Conservation (phyloP, 2,888 invertebrate species). For the Himalopsyche kuldschensis region DNA sequence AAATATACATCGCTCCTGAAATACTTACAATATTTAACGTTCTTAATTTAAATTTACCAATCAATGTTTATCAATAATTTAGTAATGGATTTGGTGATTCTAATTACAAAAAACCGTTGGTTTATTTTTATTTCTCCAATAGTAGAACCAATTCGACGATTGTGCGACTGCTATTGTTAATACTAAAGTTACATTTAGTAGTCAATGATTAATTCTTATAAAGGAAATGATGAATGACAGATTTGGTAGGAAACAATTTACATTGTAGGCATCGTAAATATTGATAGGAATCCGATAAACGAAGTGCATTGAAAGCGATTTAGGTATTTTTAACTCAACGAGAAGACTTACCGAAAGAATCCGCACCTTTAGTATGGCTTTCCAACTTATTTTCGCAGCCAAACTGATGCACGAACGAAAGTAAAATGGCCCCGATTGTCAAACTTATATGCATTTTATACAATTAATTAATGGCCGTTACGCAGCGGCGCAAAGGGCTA, state of each 20-base stretch:
- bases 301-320: not conserved
- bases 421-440: constrained; percentile 61
- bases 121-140: not conserved
- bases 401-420: constrained; percentile 61
- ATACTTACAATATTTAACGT: too few relatives aligned
- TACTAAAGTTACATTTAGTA: not conserved
- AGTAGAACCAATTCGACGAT: not conserved
- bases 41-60: not conserved
- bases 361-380: constrained; percentile 2
- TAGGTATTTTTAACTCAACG: not conserved
- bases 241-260: not conserved
- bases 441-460: constrained; percentile 56
- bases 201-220: not conserved
- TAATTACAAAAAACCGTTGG: not conserved
- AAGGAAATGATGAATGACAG: constrained; percentile 15
- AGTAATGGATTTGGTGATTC: not conserved
- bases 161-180: not conserved
- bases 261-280: constrained; percentile 1
- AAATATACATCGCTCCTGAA: too few relatives aligned
- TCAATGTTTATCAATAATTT: not conserved
- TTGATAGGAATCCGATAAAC: not conserved
- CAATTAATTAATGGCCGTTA: constrained; percentile 21
- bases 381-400: constrained; percentile 53
- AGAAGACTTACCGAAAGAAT: constrained; percentile 7
- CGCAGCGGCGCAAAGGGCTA: constrained; percentile 22